Evolutionary conservation across 2,888 invertebrate species (phyloP).

Genomic region (Meliscaeva auricollis): DNA sequence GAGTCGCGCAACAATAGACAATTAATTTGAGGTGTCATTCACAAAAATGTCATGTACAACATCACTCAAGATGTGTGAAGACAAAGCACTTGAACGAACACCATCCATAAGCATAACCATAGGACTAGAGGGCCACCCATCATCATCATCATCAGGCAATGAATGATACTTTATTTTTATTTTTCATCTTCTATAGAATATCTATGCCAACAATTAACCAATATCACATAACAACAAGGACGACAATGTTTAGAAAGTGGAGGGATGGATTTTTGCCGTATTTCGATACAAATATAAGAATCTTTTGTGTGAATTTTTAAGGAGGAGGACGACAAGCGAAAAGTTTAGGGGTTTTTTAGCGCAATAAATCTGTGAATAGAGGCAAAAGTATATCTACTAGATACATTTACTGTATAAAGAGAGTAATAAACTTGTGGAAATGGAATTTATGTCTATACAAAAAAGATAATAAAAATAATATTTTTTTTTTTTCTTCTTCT

Average conservation of each 20-base stretch:
- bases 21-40: slow-evolving; percentile 40
- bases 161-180: slow-evolving; percentile 7
- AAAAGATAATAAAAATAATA: slow-evolving; percentile 9
- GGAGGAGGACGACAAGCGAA: background rate
- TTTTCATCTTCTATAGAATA: too few species aligned
- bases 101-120: background rate
- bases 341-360: background rate
- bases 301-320: background rate
- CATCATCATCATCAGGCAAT: too few species aligned
- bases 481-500: background rate
- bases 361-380: slow-evolving; percentile 37
- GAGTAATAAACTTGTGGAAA: slow-evolving; percentile 41
- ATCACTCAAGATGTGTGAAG: slow-evolving; percentile 26
- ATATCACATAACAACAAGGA: slow-evolving; percentile 29
- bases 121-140: slow-evolving; percentile 22
- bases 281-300: slow-evolving; percentile 28
- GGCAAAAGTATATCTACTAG: slow-evolving; percentile 4
- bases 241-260: background rate
- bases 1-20: slow-evolving; percentile 49
- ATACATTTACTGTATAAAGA: too few species aligned
- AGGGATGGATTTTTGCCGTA: background rate
- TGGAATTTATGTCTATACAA: slow-evolving; percentile 20
- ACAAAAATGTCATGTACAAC: slow-evolving; percentile 48
- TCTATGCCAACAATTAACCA: slow-evolving; percentile 61
- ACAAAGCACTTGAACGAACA: slow-evolving; percentile 6